A percentile compares a stretch with the other conserved stretches of the same genome.
phyloP scores from a whole-genome alignment of 2,797 vertebrate genomes.

The Megalops cyprinoides region DNA sequence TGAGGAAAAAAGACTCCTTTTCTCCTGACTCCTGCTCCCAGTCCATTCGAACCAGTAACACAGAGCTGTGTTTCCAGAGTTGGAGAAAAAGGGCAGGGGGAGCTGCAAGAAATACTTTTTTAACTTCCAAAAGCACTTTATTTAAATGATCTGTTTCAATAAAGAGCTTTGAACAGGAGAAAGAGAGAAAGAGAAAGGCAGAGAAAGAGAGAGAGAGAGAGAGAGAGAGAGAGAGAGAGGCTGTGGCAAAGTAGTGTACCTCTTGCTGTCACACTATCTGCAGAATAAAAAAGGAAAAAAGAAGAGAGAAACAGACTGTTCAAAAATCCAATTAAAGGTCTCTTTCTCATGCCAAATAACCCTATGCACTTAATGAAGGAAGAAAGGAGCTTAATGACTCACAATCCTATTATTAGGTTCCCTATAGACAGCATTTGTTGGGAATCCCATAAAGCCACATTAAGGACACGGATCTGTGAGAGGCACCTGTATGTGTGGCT shows the following conservation, averaged over 20 bases:
- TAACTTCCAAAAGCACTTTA: no score
- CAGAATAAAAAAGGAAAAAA: neutral
- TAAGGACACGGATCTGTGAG: neutral
- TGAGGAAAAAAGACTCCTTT: no score
- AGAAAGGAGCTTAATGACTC: conserved; percentile 51
- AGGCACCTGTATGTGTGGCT: neutral
- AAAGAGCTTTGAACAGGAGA: conserved; percentile 22
- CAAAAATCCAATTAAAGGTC: conserved; percentile 37
- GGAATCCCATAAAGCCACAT: conserved; percentile 15
- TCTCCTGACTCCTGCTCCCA: no score
- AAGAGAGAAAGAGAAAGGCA: neutral
- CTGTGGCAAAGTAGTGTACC: neutral
- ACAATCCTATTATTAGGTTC: conserved; percentile 45
- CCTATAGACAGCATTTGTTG: neutral
- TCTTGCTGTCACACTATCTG: neutral
- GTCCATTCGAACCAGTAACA: neutral
- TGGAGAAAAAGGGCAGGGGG: no score
- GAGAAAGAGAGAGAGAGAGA: conserved; percentile 1
- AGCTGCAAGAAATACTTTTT: no score
- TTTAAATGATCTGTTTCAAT: no score
- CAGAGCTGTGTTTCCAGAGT: neutral
- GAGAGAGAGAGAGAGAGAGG: neutral
- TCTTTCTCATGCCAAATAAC: conserved; percentile 42
- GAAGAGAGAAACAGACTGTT: neutral
- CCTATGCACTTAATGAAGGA: conserved; percentile 49